phyloP scores from a whole-genome alignment of 2,888 invertebrate genomes.

The Trisateles emortualis region DNA sequence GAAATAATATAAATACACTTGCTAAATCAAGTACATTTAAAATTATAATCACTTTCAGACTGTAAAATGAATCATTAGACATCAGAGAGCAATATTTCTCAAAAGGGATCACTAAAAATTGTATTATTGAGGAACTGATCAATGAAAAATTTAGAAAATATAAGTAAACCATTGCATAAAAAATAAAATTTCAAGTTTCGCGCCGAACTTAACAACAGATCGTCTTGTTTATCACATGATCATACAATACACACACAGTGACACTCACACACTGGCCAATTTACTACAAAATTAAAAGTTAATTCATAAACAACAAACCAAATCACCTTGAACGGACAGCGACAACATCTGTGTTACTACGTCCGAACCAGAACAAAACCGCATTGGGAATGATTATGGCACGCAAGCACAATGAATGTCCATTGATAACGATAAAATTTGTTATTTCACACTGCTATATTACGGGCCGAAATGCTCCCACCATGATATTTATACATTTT shows the following conservation, averaged over 20 bases:
- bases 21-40: no score
- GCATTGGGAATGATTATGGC: not conserved
- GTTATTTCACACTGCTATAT: not conserved
- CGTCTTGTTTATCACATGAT: conserved; percentile 17
- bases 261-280: not conserved
- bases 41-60: no score
- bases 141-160: not conserved
- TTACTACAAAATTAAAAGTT: not conserved
- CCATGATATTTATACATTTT: not conserved
- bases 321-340: conserved; percentile 24
- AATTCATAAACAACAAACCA: conserved; percentile 5
- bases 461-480: not conserved
- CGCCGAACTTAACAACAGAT: conserved; percentile 18
- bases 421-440: conserved; percentile 4
- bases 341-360: conserved; percentile 8
- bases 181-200: conserved; percentile 9
- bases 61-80: no score
- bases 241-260: no score
- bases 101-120: no score
- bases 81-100: no score
- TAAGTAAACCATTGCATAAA: conserved; percentile 1
- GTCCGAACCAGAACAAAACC: conserved; percentile 17
- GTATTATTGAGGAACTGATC: no score
- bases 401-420: conserved; percentile 22
- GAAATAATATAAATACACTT: no score